A percentile compares a stretch with the other conserved stretches of the same genome.
Conservation (phyloP, 2,113 vertebrate genomes). For the mouse (Mus musculus) region DNA sequence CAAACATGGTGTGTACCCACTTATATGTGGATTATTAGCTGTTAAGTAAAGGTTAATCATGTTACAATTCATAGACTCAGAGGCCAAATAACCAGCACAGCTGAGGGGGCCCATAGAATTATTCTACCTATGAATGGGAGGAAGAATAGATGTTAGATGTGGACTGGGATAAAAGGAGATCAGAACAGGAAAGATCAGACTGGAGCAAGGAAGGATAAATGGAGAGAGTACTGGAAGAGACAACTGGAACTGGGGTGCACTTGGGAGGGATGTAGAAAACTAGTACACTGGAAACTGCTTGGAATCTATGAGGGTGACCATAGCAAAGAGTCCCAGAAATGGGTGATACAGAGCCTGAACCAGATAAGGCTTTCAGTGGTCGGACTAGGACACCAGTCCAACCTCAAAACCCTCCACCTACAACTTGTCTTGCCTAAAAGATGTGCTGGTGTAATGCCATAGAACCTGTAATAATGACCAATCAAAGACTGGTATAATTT, state of each 20-base stretch:
- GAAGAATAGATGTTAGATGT: not conserved
- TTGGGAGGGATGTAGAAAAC: not conserved
- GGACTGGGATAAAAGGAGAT: not conserved
- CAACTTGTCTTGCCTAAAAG: not conserved
- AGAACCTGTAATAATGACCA: not conserved
- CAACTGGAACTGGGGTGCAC: not conserved
- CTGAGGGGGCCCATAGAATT: not conserved
- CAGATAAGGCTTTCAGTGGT: not conserved
- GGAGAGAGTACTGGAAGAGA: not conserved
- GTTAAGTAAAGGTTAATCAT: not conserved
- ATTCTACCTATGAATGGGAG: not conserved
- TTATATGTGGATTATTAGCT: not conserved
- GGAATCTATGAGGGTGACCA: not conserved
- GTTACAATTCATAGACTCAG: not conserved
- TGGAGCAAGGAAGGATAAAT: not conserved
- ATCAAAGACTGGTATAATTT: not conserved
- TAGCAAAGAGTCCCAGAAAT: not conserved
- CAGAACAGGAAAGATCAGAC: not conserved
- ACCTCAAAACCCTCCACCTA: not conserved
- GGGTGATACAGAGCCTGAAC: not conserved
- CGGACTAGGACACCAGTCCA: not conserved
- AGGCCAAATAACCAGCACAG: not conserved
- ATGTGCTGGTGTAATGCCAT: not conserved
- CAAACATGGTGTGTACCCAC: not conserved
- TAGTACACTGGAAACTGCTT: not conserved